Conservation (phyloP, 2,888 invertebrate genomes). For the Lysandra coridon region DNA sequence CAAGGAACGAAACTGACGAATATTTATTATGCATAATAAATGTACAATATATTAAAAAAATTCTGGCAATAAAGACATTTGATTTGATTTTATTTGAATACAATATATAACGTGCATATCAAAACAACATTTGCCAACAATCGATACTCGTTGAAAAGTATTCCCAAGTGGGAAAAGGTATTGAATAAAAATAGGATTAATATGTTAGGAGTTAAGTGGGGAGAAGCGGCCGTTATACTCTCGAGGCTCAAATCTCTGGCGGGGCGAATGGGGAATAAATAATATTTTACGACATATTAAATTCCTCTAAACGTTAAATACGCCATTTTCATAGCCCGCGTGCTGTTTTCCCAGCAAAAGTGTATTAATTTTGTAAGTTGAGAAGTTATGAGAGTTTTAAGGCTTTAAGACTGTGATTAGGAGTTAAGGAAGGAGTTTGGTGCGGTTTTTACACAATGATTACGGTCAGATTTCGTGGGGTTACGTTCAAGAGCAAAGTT, state of each 20-base stretch:
- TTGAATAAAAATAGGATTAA: conserved; percentile 49
- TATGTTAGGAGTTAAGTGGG: conserved; percentile 47
- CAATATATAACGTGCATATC: background rate
- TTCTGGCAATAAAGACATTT: too few relatives aligned
- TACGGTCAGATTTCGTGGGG: background rate
- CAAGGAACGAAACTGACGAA: too few relatives aligned
- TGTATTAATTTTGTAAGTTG: conserved; percentile 48
- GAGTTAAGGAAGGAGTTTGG: background rate
- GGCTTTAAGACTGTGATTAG: background rate
- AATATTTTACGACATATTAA: conserved; percentile 75
- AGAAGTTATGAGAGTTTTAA: background rate
- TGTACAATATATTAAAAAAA: too few relatives aligned
- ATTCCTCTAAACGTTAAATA: conserved; percentile 71
- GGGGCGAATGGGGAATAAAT: conserved; percentile 67
- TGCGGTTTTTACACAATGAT: background rate
- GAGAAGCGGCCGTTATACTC: conserved; percentile 40
- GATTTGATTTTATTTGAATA: too few relatives aligned
- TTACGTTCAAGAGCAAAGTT: background rate
- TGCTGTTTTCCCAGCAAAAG: conserved; percentile 52
- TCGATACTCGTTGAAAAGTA: conserved; percentile 2
- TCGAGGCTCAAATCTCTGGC: conserved; percentile 55
- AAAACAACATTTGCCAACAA: background rate
- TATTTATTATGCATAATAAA: too few relatives aligned
- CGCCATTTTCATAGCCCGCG: conserved; percentile 65
- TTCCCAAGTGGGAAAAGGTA: conserved; percentile 23